Conservation (phyloP, 2,797 vertebrate genomes). For the Pyrocephalus nanus region DNA sequence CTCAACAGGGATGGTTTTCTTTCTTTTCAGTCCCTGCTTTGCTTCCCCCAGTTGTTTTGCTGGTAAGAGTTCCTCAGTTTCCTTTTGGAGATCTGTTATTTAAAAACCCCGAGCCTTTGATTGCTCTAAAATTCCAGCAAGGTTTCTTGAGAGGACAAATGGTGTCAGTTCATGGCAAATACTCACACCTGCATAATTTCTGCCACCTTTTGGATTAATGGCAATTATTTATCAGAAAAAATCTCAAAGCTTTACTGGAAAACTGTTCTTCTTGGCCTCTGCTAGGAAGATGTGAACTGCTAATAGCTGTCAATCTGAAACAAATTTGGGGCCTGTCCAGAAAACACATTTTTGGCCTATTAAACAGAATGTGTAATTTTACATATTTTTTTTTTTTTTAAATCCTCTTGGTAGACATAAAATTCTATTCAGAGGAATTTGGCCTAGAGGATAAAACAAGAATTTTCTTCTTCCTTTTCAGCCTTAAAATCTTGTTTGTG, state of each 20-base stretch:
- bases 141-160: constrained; percentile 20
- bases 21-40: background rate
- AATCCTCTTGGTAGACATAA: background rate
- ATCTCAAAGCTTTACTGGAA: constrained; percentile 20
- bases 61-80: constrained; percentile 14
- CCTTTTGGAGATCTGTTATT: constrained; percentile 44
- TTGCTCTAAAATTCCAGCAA: constrained; percentile 26
- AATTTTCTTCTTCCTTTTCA: background rate
- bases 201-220: constrained; percentile 1
- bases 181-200: constrained; percentile 41
- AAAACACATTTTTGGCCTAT: background rate
- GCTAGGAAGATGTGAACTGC: background rate
- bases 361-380: background rate
- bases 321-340: background rate
- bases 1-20: background rate
- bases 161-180: constrained; percentile 21
- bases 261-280: constrained; percentile 6
- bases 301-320: constrained; percentile 4
- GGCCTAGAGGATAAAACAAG: background rate
- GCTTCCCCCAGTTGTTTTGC: background rate
- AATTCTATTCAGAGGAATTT: background rate
- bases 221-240: constrained; percentile 26
- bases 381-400: background rate
- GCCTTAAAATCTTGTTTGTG: background rate
- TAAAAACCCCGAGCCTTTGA: constrained; percentile 7